Percentiles rank a stretch among this genome's conserved stretches.
phyloP scores from a whole-genome alignment of 2,797 vertebrate species.

The Acanthopagrus latus region DNA sequence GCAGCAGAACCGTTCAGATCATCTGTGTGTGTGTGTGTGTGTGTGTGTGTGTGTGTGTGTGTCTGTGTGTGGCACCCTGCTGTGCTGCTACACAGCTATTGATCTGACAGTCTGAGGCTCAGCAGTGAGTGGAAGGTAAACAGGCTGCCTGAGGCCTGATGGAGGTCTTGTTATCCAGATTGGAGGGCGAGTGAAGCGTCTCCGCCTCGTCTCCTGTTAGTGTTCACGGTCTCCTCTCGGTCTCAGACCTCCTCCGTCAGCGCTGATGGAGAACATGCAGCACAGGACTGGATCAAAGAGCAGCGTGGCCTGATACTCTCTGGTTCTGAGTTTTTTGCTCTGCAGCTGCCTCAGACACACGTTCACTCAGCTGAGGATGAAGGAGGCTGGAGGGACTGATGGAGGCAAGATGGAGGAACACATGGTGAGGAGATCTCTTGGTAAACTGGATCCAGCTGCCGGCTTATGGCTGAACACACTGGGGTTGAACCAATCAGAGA shows the following conservation, averaged over 20 bases:
- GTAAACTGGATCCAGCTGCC: no score
- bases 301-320: neutral
- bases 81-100: constrained; percentile 19
- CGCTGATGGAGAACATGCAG: neutral
- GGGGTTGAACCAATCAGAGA: no score
- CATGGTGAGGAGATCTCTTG: no score
- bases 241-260: neutral
- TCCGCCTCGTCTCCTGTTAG: neutral
- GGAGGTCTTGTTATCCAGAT: constrained; percentile 38
- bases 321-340: constrained; percentile 11
- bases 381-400: no score
- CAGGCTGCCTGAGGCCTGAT: constrained; percentile 39
- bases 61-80: constrained; percentile 12
- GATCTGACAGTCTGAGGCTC: constrained; percentile 26
- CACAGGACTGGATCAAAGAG: constrained; percentile 14
- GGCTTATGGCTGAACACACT: no score
- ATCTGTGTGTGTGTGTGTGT: constrained; percentile 4
- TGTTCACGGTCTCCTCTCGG: neutral
- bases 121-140: constrained; percentile 51
- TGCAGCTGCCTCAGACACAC: neutral
- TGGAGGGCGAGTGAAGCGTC: neutral
- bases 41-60: constrained; percentile 5
- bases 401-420: no score
- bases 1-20: neutral
- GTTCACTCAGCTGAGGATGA: neutral